A percentile compares a stretch with the other conserved stretches of the same genome.
These are phyloP conservation scores for fruit fly (Drosophila melanogaster) DNA, from an alignment of 1,140 invertebrate genomes.

Conservation along the genomic window Release_6_plus_ISO1_MT NT_037436.4:383001-383500, in stretches of 20 bases:
- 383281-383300: constrained; percentile 44
- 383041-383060: background rate
- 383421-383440: constrained; percentile 84
- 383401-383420: constrained; percentile 49
- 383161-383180: background rate
- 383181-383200: no score
- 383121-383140: background rate
- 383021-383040: constrained; percentile 35
- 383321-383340: constrained; percentile 60
- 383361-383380: constrained; percentile 15
- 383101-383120: background rate
- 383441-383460: constrained; percentile 78
- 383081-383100: background rate
- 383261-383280: constrained; percentile 44
- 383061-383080: background rate
- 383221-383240: constrained; percentile 10
- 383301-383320: constrained; percentile 64
- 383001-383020: constrained; percentile 3
- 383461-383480: constrained; percentile 27
- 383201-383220: background rate
- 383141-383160: no score
- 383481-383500: constrained; percentile 72
- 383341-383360: constrained; percentile 15
- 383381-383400: constrained; percentile 54
- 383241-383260: constrained; percentile 5